Evolutionary conservation across 2,888 invertebrate genomes (phyloP).

Genomic region (Seladonia tumulorum): DNA sequence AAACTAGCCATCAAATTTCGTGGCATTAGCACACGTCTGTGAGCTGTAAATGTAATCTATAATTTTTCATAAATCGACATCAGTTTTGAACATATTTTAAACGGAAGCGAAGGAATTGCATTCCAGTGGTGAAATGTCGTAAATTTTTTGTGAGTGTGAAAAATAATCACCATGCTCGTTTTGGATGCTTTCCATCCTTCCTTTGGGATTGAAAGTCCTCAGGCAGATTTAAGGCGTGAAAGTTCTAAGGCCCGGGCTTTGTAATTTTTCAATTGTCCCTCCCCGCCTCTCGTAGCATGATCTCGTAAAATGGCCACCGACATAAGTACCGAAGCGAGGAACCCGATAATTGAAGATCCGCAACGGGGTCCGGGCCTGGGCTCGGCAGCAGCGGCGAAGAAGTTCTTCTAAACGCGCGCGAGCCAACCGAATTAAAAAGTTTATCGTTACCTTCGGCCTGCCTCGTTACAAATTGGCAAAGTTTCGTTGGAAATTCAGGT

Average conservation of each 20-base stretch:
- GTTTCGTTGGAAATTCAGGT: conserved; percentile 55
- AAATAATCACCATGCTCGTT: too few species aligned
- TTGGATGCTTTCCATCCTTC: too few species aligned
- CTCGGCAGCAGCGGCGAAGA: neutral
- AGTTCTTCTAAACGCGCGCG: conserved; percentile 8
- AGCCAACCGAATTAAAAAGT: conserved; percentile 48
- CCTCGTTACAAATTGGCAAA: conserved; percentile 53
- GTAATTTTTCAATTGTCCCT: conserved; percentile 15
- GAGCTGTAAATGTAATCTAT: neutral
- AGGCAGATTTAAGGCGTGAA: neutral
- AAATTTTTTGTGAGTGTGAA: neutral
- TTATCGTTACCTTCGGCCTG: conserved; percentile 20
- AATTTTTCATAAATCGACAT: neutral
- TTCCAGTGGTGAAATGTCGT: neutral
- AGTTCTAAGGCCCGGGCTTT: neutral
- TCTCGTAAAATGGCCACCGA: neutral
- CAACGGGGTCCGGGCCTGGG: neutral
- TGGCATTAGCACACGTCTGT: too few species aligned
- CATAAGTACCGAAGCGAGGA: neutral
- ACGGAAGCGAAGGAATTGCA: neutral
- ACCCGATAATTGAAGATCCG: conserved; percentile 24
- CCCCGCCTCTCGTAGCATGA: neutral
- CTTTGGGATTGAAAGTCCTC: too few species aligned
- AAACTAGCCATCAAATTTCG: too few species aligned
- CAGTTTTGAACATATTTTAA: too few species aligned